Evolutionary conservation across 2,888 invertebrate genomes (phyloP).

Genomic region (Aspidiotus destructor): DNA sequence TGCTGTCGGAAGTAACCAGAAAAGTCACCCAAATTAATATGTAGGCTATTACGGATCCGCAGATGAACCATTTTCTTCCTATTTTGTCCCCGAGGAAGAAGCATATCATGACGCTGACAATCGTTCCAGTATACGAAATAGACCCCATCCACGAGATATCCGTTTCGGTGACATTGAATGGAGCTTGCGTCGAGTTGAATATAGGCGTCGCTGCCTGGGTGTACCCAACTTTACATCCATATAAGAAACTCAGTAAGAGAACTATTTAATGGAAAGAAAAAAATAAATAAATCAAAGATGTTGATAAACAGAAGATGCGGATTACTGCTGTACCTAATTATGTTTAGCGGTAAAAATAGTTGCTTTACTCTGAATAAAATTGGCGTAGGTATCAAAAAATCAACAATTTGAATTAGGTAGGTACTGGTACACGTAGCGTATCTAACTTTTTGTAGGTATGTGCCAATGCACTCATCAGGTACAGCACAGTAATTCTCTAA

Average conservation of each 20-base stretch:
- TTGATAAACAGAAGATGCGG: too few species aligned
- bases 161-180: background rate
- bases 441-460: too few species aligned
- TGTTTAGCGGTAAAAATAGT: too few species aligned
- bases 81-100: background rate
- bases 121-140: background rate
- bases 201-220: background rate
- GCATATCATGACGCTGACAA: background rate
- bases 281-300: too few species aligned
- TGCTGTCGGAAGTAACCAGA: background rate
- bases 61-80: background rate
- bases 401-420: too few species aligned
- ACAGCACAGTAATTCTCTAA: too few species aligned
- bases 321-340: too few species aligned
- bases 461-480: too few species aligned
- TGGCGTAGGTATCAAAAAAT: too few species aligned
- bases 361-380: too few species aligned
- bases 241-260: background rate
- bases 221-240: background rate
- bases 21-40: background rate
- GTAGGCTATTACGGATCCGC: background rate
- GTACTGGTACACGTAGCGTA: too few species aligned
- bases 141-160: constrained; percentile 10
- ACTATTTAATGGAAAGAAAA: background rate
- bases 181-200: background rate